A percentile compares a stretch with the other conserved stretches of the same genome.
Evolutionary conservation across 2,888 invertebrate genomes (phyloP).

Genomic region (Elgonia sp.): DNA sequence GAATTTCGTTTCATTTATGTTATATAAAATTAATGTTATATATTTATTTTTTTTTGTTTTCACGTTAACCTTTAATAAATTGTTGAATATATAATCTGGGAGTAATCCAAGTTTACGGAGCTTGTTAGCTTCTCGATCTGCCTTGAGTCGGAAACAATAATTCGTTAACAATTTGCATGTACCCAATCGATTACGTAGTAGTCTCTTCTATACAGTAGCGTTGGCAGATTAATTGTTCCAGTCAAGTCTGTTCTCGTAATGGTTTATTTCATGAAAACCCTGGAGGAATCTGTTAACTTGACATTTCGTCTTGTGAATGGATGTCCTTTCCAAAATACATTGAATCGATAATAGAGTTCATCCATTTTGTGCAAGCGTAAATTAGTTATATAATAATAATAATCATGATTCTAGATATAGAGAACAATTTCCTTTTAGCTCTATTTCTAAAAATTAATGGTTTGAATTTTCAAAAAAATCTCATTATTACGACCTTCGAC

Average conservation of each 20-base stretch:
- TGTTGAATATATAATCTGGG: conserved; percentile 16
- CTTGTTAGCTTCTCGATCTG: conserved; percentile 18
- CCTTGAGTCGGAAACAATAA: conserved; percentile 5
- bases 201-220: background rate
- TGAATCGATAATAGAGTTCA: background rate
- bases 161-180: conserved; percentile 23
- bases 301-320: background rate
- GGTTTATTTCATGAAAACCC: background rate
- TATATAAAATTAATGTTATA: too few species aligned
- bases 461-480: too few species aligned
- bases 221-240: conserved; percentile 31
- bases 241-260: background rate
- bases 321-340: conserved; percentile 1
- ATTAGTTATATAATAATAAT: too few species aligned
- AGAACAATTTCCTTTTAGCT: too few species aligned
- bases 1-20: too few species aligned
- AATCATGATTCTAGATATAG: too few species aligned
- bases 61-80: too few species aligned
- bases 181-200: conserved; percentile 16
- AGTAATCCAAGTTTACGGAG: conserved; percentile 9
- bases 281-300: conserved; percentile 1
- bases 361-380: too few species aligned
- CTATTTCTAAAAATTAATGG: too few species aligned
- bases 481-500: too few species aligned
- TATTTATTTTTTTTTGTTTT: too few species aligned